Evolutionary conservation across 2,888 invertebrate genomes (phyloP), one percentile per base, ranked within the genome.

Genomic region (Drosophila siamana): DNA sequence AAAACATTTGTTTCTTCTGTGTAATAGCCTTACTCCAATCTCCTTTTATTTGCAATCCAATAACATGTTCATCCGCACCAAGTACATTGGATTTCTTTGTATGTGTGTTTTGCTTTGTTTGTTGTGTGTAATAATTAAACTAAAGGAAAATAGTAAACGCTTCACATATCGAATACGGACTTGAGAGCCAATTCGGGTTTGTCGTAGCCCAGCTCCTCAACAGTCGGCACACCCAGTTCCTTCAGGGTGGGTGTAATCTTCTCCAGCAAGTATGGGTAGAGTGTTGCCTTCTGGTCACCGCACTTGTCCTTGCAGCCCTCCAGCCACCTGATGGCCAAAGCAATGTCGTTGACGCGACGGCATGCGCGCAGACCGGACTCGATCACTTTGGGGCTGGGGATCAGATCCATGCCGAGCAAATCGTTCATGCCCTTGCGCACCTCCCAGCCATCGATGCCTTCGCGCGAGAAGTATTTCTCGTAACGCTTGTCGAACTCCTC

Each of bases 181-280:
- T 95, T 93, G 78, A 98, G 93, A 69, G 97, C 97, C 92, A 99
- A 93, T 93, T 99, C 99, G 63, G 99, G 99, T 93, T 98, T 96
- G 93, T 99, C 98, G 90, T 97, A 99, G 69, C 99, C 99, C 88
- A 99, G 94, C 91, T 99, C 98, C 92, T 99, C 99, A 0, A 97
- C 97, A 28, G 99, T 98, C 59, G 95, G 95, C 81, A 99, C 95
- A 47, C 99, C 99, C 65, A 99, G 93, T 93, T 99, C 98, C 41
- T 95, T 95, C 65, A 99, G 94, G 2, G 98, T 98, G 30, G 99
- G 99, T 89, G 94, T 94, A 83, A 99, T 96, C 94, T 99, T 97
- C 92, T 97, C 96, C 66, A 98, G 92, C 74, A 98, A 93, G 92
- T 97, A 98, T 0, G 97, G 97, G 90, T 97, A 98, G 81, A 98